Percentiles rank a stretch among this genome's conserved stretches.
phyloP scores from a whole-genome alignment of 1,140 invertebrate species.

The Homalodisca vitripennis region DNA sequence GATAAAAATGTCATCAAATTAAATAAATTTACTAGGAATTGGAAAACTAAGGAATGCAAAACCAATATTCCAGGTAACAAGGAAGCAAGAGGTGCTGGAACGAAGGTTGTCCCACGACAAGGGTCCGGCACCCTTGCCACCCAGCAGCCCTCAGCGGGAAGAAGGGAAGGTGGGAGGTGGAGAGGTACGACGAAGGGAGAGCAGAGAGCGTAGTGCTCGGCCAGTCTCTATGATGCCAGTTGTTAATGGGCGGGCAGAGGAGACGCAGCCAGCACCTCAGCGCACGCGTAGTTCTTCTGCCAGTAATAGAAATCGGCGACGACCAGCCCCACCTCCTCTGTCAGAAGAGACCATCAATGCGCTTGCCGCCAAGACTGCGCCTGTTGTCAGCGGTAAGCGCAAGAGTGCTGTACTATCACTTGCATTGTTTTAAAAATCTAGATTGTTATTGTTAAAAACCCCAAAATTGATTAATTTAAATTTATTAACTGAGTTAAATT shows the following conservation, averaged over 20 bases:
- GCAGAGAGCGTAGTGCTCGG: conserved; percentile 3
- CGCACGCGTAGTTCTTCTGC: conserved; percentile 41
- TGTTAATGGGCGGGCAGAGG: conserved; percentile 30
- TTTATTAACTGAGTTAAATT: no score
- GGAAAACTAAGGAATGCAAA: no score
- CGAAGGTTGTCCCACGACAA: conserved; percentile 54
- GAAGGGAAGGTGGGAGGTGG: neutral
- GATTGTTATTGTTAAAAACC: no score
- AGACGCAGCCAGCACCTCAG: neutral
- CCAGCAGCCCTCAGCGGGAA: conserved; percentile 36
- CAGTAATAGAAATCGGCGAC: conserved; percentile 42
- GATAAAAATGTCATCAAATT: no score
- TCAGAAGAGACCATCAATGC: conserved; percentile 38
- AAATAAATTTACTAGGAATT: no score
- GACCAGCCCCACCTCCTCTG: conserved; percentile 42
- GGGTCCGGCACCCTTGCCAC: conserved; percentile 66
- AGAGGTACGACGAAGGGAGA: conserved; percentile 12
- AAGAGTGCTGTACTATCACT: no score
- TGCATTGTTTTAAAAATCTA: no score
- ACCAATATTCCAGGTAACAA: conserved; percentile 22
- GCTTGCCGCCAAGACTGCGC: conserved; percentile 32
- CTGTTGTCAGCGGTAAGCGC: neutral
- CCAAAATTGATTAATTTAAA: no score
- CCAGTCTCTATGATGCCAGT: conserved; percentile 38
- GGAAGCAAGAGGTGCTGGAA: conserved; percentile 38